Evolutionary conservation across 2,888 invertebrate genomes (phyloP).

Genomic region (Cremastinae sp.): DNA sequence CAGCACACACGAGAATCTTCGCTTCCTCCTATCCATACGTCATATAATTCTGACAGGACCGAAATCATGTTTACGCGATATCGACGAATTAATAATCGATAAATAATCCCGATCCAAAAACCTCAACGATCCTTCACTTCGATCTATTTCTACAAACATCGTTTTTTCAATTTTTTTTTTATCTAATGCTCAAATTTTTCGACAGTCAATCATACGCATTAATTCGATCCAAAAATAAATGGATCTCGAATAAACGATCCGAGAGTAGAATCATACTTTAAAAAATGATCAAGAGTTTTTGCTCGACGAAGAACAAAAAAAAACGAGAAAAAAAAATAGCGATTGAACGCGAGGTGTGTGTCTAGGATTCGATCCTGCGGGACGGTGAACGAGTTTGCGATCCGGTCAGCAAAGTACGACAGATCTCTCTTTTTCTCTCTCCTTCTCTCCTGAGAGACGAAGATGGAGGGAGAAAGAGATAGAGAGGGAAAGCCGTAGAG

Average conservation of each 20-base stretch:
- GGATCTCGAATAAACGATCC: no score
- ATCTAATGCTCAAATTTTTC: no score
- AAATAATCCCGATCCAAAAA: no score
- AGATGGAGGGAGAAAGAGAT: constrained; percentile 39
- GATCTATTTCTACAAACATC: no score
- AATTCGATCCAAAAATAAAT: no score
- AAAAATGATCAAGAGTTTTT: constrained; percentile 17
- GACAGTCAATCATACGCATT: no score
- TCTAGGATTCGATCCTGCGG: constrained; percentile 48
- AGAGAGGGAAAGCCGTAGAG: constrained; percentile 55
- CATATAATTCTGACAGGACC: not conserved
- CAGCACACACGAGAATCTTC: not conserved
- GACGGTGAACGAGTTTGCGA: constrained; percentile 57
- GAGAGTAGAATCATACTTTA: no score
- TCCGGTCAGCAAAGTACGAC: constrained; percentile 60
- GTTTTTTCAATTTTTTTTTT: no score
- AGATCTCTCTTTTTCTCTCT: constrained; percentile 37
- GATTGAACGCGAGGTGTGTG: constrained; percentile 26
- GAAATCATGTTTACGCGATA: not conserved
- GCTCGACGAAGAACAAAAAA: constrained; percentile 12
- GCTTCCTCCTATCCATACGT: not conserved
- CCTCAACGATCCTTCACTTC: no score
- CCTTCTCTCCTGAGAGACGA: constrained; percentile 32
- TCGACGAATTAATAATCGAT: no score
- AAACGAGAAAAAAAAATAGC: constrained; percentile 40